Evolutionary conservation across 1,140 invertebrate species (phyloP).

Genomic region (Lepidurus packardi): DNA sequence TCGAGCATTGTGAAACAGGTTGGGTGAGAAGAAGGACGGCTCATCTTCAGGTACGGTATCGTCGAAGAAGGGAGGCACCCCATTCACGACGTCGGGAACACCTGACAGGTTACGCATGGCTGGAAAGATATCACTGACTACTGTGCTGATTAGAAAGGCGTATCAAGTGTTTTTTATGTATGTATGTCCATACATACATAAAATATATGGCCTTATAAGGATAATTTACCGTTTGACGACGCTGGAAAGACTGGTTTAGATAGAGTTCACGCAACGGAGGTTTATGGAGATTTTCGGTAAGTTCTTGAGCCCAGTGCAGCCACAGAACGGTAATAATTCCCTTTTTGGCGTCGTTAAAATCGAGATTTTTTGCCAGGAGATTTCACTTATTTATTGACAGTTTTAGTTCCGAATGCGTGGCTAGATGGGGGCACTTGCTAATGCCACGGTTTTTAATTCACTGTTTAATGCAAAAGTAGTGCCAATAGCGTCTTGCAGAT

Average conservation of each 20-base stretch:
- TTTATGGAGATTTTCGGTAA: too few species aligned
- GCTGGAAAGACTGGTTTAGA: not conserved
- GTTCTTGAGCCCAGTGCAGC: too few species aligned
- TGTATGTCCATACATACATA: not conserved
- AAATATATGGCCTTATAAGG: not conserved
- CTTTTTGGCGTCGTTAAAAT: too few species aligned
- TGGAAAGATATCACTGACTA: not conserved
- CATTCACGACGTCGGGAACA: conserved; percentile 9
- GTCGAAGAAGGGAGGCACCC: not conserved
- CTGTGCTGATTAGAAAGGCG: not conserved
- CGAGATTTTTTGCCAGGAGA: too few species aligned
- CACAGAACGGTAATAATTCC: too few species aligned
- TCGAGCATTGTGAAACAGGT: conserved; percentile 9
- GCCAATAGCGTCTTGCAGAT: too few species aligned
- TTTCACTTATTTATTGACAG: too few species aligned
- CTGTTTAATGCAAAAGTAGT: too few species aligned
- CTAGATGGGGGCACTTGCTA: too few species aligned
- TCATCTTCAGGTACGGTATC: conserved; percentile 14
- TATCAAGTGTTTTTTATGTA: not conserved
- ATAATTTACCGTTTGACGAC: not conserved
- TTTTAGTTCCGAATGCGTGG: too few species aligned
- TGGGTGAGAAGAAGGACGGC: not conserved
- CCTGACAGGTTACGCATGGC: conserved; percentile 13
- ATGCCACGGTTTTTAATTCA: too few species aligned
- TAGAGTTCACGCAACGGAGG: too few species aligned